Conservation (phyloP, 2,797 vertebrate species). For the Lagorchestes hirsutus region DNA sequence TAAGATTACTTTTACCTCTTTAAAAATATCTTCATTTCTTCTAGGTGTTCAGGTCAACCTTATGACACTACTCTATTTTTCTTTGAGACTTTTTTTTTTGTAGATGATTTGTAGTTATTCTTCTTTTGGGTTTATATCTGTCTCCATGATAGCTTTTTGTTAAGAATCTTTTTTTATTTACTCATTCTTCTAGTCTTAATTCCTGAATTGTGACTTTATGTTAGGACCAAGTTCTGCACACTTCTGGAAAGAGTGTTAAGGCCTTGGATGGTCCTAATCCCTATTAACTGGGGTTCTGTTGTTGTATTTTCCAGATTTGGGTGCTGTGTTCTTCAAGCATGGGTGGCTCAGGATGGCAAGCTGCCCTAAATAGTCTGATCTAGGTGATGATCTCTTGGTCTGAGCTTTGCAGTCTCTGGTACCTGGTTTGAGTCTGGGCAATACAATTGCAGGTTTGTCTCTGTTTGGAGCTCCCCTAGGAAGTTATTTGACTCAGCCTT, state of each 20-base stretch:
- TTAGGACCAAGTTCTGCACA: neutral
- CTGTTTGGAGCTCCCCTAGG: neutral
- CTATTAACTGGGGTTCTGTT: neutral
- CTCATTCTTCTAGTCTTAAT: neutral
- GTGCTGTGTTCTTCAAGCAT: neutral
- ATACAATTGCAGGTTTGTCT: neutral
- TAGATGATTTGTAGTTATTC: neutral
- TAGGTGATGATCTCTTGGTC: neutral
- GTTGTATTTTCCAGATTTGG: neutral
- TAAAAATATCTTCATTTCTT: neutral
- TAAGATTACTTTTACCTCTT: no score
- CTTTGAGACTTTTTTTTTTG: neutral
- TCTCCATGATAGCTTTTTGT: neutral
- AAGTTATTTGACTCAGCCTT: neutral
- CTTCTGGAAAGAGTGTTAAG: neutral
- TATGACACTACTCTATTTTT: neutral
- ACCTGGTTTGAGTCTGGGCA: neutral
- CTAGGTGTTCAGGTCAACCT: neutral
- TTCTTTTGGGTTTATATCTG: neutral
- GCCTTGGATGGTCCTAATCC: neutral
- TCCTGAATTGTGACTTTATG: neutral
- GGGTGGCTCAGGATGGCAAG: neutral
- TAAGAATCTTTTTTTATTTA: neutral
- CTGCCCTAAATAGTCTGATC: neutral
- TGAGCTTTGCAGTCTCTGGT: neutral